Evolutionary conservation across 2,888 invertebrate species (phyloP), one percentile per base, ranked within the genome.

Genomic region (Archips crataeganus): DNA sequence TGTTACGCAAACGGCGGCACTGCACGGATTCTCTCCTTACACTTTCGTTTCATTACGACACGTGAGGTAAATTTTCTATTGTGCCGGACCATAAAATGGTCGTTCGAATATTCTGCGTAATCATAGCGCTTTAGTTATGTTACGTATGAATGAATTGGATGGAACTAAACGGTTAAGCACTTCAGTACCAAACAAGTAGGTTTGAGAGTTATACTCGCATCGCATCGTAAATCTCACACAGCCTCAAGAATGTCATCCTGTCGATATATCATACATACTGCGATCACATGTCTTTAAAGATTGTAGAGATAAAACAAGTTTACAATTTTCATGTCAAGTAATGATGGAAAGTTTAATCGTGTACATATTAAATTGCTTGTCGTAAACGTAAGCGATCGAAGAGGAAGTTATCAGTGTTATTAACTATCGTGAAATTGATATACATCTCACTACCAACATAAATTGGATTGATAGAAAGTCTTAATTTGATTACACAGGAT

Each of bases 1-100:
- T 79, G 71, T 84, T 85, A 81, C 83, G 84, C 85, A 84, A 86
- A 82, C 74, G 74, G 79, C 81, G 80, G 80, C 78, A 81, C 81
- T 80, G 80, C 78, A 81, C 81, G 76, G 82, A 82, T 78, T 86
- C 85, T 84, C 87, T 86, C 83, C 80, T 77, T 83, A 86, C 39
- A 39, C 88, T 88, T 88, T 88, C 87, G 79, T 85, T 85, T 76
- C 80, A 82, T 87, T 87, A 83, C 85, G 81, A 84, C 82, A 86
- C 75, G 66, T 80, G 79, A 80, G 51, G 69, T 49, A 60, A 34
- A 69, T 64, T 73, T 80, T 79, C 80, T 79, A 81, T 84, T 83
- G 77, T 79, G 73, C 60, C 70, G 49, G 23, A 47, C 57, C 71
- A 54, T 74, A 45, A 67, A 71, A 68, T 49, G 67, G 47, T 45